Base-by-base conservation (phyloP, 2,113 vertebrate genomes). In the Chloebia gouldiae region DNA sequence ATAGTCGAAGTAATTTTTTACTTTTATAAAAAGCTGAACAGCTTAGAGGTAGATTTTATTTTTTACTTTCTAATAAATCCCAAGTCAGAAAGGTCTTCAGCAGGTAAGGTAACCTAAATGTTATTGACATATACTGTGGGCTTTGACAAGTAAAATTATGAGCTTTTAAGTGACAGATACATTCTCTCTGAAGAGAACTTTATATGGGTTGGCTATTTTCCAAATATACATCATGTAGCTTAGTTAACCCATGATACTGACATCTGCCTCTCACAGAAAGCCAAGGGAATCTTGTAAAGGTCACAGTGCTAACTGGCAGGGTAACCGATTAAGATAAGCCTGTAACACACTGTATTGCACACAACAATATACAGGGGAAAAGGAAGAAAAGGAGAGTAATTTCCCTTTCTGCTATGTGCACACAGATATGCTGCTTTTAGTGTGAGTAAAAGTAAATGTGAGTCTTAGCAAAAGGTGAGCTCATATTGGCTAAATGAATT, bases 281-380 rank as follows among this genome's bases (percentile, higher is more conserved):
- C 50, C 54, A 77, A 68, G 82, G 88, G 91, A 96, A 73, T 92
- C 60, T 57, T 61, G 33, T 84, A 88, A 96, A 94, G 39, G 83
- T 93, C 93, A 93, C 28, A 56, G 64, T 53, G 73, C 44, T 92
- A 96, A 95, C 50, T 66, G 35, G 15, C 56, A 72, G 76, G 75
- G 50, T 45, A 96, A 82, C 59, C 91, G 89, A 93, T 93, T 96
- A 95, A 95, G 84, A 90, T 81, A 90, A 88, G 70, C 49, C 51
- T 90, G 18, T 54, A 84, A 54, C 27, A 68, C 73, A 83, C 24
- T 83, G 40, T 33, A 66, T 27, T 28, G 23, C 37, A 13, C 57
- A 63, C 33, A 77, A 21, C 33, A 31, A 6, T 31, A 42, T 39
- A 39, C 17, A 39, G 24, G 17, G n/a, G 3, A 45, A 77, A 66